Conservation (phyloP, 1,140 invertebrate genomes). For the Helicoverpa armigera region DNA sequence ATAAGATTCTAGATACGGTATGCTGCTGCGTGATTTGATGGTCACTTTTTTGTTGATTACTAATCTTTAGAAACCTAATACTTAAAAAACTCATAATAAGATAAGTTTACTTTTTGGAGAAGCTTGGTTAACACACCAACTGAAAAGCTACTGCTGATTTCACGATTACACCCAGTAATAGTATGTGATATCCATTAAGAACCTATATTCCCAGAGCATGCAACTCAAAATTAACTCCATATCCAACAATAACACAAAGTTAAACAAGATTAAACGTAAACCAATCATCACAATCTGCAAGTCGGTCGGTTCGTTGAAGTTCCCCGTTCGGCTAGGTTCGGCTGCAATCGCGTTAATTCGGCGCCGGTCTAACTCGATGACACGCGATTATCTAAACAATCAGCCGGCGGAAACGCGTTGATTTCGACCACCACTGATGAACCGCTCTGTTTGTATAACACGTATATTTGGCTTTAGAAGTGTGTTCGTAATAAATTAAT, state of each 20-base stretch:
- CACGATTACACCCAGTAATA: no score
- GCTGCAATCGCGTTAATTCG: conserved; percentile 60
- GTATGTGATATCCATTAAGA: no score
- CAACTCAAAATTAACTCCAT: conserved; percentile 10
- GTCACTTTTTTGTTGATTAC: no score
- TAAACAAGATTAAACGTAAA: conserved; percentile 36
- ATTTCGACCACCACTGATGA: conserved; percentile 59
- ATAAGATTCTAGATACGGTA: no score
- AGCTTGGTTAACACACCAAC: no score
- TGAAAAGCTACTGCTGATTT: no score
- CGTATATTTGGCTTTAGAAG: conserved; percentile 38
- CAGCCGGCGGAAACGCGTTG: conserved; percentile 53
- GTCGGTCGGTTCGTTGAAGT: conserved; percentile 44
- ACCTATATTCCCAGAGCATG: neutral
- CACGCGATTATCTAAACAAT: conserved; percentile 69
- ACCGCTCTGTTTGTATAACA: conserved; percentile 50
- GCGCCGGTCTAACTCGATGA: conserved; percentile 58
- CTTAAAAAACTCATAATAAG: no score
- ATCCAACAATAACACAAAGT: conserved; percentile 41
- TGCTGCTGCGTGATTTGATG: no score
- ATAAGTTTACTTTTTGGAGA: no score
- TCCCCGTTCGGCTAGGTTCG: conserved; percentile 51
- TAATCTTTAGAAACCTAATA: no score
- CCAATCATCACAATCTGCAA: conserved; percentile 45
- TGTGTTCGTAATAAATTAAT: conserved; percentile 13